phyloP scores from a whole-genome alignment of 2,113 vertebrate species.

The Ivindomyrus marchei region DNA sequence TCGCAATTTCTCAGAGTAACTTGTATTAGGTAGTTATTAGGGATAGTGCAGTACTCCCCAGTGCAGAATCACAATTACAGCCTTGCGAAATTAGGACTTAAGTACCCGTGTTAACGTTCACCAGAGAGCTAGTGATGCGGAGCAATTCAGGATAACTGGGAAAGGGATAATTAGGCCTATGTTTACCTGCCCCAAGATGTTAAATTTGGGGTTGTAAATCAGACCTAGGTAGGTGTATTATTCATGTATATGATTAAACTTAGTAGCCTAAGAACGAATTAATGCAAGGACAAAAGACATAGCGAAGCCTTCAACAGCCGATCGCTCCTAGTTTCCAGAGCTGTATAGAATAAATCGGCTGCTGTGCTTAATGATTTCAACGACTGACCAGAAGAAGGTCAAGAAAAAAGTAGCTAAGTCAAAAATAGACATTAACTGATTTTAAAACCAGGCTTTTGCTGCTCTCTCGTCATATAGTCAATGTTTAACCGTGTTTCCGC shows the following conservation, averaged over 20 bases:
- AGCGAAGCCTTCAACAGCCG: neutral
- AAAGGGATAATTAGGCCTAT: neutral
- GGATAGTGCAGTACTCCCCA: neutral
- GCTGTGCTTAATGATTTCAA: neutral
- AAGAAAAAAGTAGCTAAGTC: neutral
- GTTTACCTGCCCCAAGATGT: neutral
- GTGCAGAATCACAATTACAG: neutral
- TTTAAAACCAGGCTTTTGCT: neutral
- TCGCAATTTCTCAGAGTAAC: neutral
- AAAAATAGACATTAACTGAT: neutral
- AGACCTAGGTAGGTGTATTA: neutral
- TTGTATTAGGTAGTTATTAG: neutral
- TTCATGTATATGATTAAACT: neutral
- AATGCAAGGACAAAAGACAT: neutral
- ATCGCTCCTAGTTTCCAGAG: neutral
- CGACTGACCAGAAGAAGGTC: no score
- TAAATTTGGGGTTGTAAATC: neutral
- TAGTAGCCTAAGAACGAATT: neutral
- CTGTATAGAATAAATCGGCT: neutral
- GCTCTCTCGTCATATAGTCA: no score
- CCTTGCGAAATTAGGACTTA: neutral
- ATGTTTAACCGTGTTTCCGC: no score
- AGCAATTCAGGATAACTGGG: neutral
- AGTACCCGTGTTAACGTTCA: neutral
- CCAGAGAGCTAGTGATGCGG: neutral